These are phyloP conservation scores for Brenthis hecate DNA, from an alignment of 2,888 invertebrate genomes.

Conservation along the genomic window DNA sequence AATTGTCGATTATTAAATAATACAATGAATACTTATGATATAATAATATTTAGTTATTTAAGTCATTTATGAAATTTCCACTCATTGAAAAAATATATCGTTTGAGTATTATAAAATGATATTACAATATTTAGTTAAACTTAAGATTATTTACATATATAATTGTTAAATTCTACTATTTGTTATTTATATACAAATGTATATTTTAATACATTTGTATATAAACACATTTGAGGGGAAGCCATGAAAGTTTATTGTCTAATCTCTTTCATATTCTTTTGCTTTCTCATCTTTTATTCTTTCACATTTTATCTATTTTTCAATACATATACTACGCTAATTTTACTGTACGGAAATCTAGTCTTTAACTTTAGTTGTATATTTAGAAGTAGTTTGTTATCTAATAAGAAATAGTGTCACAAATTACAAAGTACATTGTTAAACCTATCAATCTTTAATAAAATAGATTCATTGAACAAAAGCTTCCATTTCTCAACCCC, in stretches of 20 bases:
- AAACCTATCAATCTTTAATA: slow-evolving; percentile 8
- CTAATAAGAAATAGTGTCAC: background rate
- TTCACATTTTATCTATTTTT: too few species aligned
- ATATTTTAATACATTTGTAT: too few species aligned
- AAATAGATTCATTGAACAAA: background rate
- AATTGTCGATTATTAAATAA: too few species aligned
- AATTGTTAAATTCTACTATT: slow-evolving; percentile 8
- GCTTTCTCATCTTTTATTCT: too few species aligned
- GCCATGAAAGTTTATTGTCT: too few species aligned
- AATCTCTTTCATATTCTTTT: too few species aligned
- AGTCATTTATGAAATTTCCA: background rate
- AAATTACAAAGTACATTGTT: background rate
- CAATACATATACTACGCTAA: too few species aligned
- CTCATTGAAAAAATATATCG: background rate
- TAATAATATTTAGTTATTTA: too few species aligned
- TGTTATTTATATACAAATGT: background rate
- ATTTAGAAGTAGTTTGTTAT: background rate
- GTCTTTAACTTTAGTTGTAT: background rate
- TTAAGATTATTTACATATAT: background rate
- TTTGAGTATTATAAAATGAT: background rate
- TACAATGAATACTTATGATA: too few species aligned
- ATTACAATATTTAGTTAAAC: slow-evolving; percentile 12
- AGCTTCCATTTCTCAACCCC: background rate
- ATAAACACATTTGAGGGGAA: too few species aligned
- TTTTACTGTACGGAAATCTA: slow-evolving; percentile 5